phyloP scores from a whole-genome alignment of 2,797 vertebrate species.

The Rhynchonycteris naso region DNA sequence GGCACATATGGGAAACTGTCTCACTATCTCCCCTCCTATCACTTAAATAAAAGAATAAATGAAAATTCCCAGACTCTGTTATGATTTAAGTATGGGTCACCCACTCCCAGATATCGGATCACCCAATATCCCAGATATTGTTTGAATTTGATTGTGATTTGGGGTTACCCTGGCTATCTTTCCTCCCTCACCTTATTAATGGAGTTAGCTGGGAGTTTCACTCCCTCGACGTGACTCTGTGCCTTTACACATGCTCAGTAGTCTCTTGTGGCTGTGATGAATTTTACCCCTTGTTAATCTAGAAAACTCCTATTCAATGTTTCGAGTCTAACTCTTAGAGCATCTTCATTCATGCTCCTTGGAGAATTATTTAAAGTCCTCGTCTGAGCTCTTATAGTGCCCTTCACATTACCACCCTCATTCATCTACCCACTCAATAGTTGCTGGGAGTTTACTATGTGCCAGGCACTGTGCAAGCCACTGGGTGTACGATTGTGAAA shows the following conservation, averaged over 20 bases:
- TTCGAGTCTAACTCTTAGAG: neutral
- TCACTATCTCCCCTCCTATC: no score
- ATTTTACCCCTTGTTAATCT: slow-evolving; percentile 2
- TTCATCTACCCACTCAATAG: neutral
- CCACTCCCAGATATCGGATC: neutral
- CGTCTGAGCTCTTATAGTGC: neutral
- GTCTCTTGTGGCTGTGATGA: neutral
- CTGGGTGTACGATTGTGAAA: neutral
- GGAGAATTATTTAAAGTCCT: neutral
- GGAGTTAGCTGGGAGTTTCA: neutral
- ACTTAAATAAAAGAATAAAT: no score
- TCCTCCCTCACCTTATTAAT: neutral
- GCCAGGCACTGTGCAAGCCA: neutral
- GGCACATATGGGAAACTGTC: no score
- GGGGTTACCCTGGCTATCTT: neutral
- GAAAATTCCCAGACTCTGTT: neutral
- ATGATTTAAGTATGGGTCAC: neutral
- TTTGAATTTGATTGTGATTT: neutral
- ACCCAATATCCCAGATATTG: neutral
- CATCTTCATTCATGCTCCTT: neutral
- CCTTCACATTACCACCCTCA: neutral
- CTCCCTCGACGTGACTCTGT: neutral
- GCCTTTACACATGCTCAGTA: neutral
- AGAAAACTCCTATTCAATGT: neutral
- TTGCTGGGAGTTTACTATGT: neutral